Evolutionary conservation across 2,888 invertebrate species (phyloP).

Genomic region (Volucella bombylans): DNA sequence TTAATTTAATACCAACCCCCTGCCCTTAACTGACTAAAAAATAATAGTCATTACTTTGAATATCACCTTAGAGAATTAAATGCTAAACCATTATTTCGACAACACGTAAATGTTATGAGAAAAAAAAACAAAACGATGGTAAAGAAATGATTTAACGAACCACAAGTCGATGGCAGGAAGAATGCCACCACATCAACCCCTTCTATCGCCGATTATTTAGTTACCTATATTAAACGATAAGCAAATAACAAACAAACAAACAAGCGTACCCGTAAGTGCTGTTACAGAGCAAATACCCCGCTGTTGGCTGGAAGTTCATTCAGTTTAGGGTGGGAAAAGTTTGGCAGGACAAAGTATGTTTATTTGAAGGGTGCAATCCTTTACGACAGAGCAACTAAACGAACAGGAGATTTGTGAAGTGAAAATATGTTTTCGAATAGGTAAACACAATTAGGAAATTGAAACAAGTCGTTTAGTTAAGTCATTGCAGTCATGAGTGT

Average conservation of each 20-base stretch:
- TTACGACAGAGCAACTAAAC: constrained; percentile 34
- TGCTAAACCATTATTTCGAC: constrained; percentile 19
- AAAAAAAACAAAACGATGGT: background rate
- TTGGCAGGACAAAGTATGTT: background rate
- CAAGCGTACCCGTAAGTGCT: constrained; percentile 12
- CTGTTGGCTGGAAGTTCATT: too few species aligned
- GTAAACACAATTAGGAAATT: constrained; percentile 68
- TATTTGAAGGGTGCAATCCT: constrained; percentile 24
- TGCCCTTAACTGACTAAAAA: too few species aligned
- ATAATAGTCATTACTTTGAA: background rate
- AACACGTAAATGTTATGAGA: constrained; percentile 17
- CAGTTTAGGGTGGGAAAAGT: too few species aligned
- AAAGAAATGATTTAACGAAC: constrained; percentile 5
- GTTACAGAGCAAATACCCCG: background rate
- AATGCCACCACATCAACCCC: background rate
- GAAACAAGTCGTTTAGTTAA: constrained; percentile 64
- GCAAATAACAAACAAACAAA: constrained; percentile 38
- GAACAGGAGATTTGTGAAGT: constrained; percentile 18
- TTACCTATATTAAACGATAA: constrained; percentile 55
- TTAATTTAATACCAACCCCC: too few species aligned
- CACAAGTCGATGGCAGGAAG: background rate
- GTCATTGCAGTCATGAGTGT: constrained; percentile 36
- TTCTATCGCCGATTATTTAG: constrained; percentile 37
- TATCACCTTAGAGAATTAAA: constrained; percentile 40
- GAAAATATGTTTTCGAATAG: constrained; percentile 54